Conservation (phyloP, 1,140 invertebrate genomes). For the Lerema accius region DNA sequence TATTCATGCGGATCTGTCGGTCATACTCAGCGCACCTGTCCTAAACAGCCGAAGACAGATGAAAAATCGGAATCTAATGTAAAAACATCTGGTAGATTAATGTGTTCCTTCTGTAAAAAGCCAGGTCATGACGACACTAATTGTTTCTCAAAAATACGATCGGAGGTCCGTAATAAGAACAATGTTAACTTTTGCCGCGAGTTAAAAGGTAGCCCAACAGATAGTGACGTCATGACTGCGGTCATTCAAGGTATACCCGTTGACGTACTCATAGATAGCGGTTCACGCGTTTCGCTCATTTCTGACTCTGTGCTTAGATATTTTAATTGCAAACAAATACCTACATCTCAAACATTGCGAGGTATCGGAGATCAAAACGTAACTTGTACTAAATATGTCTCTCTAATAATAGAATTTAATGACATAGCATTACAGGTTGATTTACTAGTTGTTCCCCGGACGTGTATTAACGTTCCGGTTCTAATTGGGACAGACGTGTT, state of each 20-base stretch:
- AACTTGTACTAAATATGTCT: not conserved
- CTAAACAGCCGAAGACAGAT: not conserved
- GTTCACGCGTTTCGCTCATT: conserved; percentile 40
- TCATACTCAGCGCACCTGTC: not conserved
- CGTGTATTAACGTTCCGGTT: conserved; percentile 1
- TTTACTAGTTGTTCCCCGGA: not conserved
- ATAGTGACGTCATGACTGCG: not conserved
- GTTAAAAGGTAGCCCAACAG: not conserved
- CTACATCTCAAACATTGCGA: conserved; percentile 16
- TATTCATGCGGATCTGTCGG: not conserved
- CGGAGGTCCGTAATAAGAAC: conserved; percentile 20
- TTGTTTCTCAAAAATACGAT: conserved; percentile 40
- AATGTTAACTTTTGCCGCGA: not conserved
- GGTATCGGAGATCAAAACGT: conserved; percentile 8
- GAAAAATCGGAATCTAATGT: not conserved
- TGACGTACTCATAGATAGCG: not conserved
- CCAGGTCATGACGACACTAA: conserved; percentile 32
- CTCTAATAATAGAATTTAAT: not conserved
- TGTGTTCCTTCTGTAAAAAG: conserved; percentile 40
- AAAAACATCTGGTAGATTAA: not conserved
- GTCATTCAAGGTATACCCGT: not conserved
- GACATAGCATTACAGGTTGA: not conserved
- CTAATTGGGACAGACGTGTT: conserved; percentile 43
- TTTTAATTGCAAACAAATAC: conserved; percentile 29
- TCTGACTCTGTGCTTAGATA: conserved; percentile 35